phyloP scores from a whole-genome alignment of 2,797 vertebrate genomes.

The Crocidura indochinensis region DNA sequence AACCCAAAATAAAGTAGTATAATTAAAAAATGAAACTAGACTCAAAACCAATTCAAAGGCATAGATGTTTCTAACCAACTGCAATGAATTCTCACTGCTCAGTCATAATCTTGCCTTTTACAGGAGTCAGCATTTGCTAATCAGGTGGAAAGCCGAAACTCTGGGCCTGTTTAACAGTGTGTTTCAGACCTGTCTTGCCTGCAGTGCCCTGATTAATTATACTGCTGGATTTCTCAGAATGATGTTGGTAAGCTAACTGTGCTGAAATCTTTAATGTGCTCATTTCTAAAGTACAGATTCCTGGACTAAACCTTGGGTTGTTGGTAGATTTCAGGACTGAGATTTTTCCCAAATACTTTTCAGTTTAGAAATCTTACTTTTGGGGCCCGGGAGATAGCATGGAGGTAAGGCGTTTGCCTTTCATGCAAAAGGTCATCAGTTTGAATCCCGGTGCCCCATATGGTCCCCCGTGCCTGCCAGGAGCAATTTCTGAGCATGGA shows the following conservation, averaged over 20 bases:
- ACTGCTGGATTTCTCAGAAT: constrained; percentile 46
- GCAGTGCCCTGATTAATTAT: constrained; percentile 27
- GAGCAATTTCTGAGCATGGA: too few species aligned
- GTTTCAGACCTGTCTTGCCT: constrained; percentile 56
- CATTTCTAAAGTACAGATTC: constrained; percentile 49
- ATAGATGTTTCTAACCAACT: constrained; percentile 61
- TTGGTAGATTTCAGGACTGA: neutral
- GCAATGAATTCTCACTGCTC: constrained; percentile 42
- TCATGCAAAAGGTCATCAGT: too few species aligned
- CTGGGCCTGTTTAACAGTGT: neutral
- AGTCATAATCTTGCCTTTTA: constrained; percentile 37
- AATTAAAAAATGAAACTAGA: constrained; percentile 65
- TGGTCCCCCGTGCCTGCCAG: too few species aligned
- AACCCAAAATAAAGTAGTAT: constrained; percentile 49
- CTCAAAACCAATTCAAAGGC: constrained; percentile 51
- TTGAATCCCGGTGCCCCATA: too few species aligned
- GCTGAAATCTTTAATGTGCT: constrained; percentile 19
- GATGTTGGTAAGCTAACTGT: constrained; percentile 36
- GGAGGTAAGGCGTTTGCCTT: too few species aligned
- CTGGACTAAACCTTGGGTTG: neutral
- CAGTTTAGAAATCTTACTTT: constrained; percentile 22
- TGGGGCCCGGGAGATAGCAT: too few species aligned
- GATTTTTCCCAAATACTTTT: neutral
- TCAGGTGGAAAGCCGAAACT: neutral
- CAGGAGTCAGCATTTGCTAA: constrained; percentile 24